phyloP scores from a whole-genome alignment of 2,113 vertebrate genomes.

The Orientallactaga bullata region DNA sequence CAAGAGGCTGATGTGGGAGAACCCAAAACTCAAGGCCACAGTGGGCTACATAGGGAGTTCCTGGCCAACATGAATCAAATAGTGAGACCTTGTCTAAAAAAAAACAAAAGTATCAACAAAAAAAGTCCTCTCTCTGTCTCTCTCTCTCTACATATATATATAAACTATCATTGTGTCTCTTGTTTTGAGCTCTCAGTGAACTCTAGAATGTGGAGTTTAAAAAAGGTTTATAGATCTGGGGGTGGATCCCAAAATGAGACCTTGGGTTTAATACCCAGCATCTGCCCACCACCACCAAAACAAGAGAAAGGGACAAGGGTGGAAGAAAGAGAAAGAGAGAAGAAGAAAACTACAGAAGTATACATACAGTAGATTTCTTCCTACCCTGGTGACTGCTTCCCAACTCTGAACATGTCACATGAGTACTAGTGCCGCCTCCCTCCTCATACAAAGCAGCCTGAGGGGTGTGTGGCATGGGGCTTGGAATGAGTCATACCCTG shows the following conservation, averaged over 20 bases:
- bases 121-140: too few relatives aligned
- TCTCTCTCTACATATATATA: background rate
- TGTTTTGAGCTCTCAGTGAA: conserved; percentile 8
- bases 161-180: too few relatives aligned
- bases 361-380: background rate
- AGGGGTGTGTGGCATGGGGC: background rate
- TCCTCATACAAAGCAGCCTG: fast-evolving
- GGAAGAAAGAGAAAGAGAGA: background rate
- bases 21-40: too few relatives aligned
- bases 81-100: background rate
- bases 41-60: too few relatives aligned
- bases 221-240: background rate
- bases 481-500: background rate
- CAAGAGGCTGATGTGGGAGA: too few relatives aligned
- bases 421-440: background rate
- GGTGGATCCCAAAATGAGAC: background rate
- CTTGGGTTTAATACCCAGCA: background rate
- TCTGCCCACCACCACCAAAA: background rate
- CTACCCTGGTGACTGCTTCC: background rate
- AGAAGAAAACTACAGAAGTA: background rate
- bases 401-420: background rate
- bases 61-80: too few relatives aligned
- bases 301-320: background rate
- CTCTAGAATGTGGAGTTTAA: background rate
- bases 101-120: too few relatives aligned